These are phyloP conservation scores for Sardinella longiceps DNA, from an alignment of 2,797 vertebrate species.

Conservation along the genomic window DNA sequence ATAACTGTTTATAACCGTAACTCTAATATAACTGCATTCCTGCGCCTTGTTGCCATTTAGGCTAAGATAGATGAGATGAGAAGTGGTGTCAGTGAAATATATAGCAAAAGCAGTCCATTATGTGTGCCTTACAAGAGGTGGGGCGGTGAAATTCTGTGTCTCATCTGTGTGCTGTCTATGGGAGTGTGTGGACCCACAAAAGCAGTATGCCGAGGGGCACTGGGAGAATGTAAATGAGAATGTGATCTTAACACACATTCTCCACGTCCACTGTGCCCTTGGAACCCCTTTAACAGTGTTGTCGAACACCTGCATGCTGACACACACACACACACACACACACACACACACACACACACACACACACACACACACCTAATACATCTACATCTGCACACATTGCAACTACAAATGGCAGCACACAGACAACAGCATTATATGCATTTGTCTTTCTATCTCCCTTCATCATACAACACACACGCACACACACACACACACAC, in stretches of 20 bases:
- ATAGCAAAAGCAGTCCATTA: background rate
- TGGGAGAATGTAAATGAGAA: background rate
- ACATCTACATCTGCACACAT: no score
- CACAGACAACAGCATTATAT: no score
- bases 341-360: slow-evolving; percentile 4
- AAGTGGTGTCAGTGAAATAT: background rate
- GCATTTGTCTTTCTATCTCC: no score
- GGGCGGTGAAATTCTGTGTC: background rate
- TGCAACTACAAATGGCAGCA: no score
- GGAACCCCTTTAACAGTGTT: background rate
- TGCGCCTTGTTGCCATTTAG: background rate
- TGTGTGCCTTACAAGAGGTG: background rate
- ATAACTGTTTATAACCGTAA: no score
- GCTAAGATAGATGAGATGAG: background rate
- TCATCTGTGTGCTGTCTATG: background rate
- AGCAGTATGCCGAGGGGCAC: background rate
- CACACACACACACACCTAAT: background rate
- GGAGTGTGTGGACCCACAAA: background rate
- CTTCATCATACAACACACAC: background rate
- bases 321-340: background rate
- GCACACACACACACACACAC: slow-evolving; percentile 12
- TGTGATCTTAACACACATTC: background rate
- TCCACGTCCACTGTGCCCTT: background rate
- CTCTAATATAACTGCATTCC: no score
- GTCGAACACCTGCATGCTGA: background rate